These are phyloP conservation scores for Hozukius guyotensis DNA, from an alignment of 2,797 vertebrate genomes.

Conservation along the genomic window DNA sequence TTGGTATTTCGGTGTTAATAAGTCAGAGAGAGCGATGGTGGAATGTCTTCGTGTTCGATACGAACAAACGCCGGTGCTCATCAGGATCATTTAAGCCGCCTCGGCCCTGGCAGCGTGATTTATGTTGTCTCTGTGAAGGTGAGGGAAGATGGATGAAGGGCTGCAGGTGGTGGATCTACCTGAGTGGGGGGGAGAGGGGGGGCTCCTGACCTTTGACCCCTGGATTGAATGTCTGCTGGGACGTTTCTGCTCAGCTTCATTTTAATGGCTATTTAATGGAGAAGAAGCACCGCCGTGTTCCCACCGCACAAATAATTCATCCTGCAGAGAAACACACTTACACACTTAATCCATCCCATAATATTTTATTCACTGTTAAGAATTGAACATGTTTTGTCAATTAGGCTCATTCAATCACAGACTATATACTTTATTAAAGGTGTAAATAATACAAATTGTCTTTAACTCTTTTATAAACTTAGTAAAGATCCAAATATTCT, in stretches of 20 bases:
- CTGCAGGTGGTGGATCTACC: background rate
- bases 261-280: background rate
- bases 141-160: background rate
- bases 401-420: no score
- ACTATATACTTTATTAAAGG: no score
- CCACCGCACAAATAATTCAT: background rate
- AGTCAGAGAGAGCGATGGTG: background rate
- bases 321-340: background rate
- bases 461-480: no score
- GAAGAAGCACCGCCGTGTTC: background rate
- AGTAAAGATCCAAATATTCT: no score
- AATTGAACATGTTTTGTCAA: background rate
- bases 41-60: background rate
- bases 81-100: background rate
- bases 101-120: background rate
- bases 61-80: background rate
- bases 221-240: background rate
- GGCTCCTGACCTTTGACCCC: slow-evolving; percentile 3
- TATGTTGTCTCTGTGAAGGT: background rate
- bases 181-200: rapidly evolving
- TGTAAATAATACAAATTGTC: background rate
- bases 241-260: background rate
- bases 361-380: background rate
- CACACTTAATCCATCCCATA: background rate
- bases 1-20: background rate